A percentile compares a stretch with the other conserved stretches of the same genome.
phyloP scores from a whole-genome alignment of 2,888 invertebrate genomes.

The Ochropleura plecta region DNA sequence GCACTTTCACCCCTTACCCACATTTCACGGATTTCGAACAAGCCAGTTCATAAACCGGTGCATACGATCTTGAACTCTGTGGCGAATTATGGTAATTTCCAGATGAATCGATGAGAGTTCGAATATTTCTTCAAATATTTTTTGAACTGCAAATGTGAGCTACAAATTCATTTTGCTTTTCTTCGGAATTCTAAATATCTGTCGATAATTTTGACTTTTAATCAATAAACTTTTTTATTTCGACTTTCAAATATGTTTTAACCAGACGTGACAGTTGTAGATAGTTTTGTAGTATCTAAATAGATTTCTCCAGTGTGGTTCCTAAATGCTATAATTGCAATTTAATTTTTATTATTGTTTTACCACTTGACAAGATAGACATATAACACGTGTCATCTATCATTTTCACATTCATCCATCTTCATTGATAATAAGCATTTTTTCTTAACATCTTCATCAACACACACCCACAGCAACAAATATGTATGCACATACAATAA shows the following conservation, averaged over 20 bases:
- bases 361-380: not conserved
- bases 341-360: not conserved
- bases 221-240: conserved; percentile 6
- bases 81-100: conserved; percentile 31
- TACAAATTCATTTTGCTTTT: not conserved
- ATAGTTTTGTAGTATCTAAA: too few species aligned
- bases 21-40: conserved; percentile 52
- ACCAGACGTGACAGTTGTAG: not conserved
- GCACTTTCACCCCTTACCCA: conserved; percentile 69
- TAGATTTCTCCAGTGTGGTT: not conserved
- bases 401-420: too few species aligned
- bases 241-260: conserved; percentile 15
- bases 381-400: too few species aligned
- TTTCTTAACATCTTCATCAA: too few species aligned
- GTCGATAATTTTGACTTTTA: not conserved
- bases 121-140: conserved; percentile 6
- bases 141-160: not conserved
- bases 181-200: not conserved
- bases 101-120: not conserved
- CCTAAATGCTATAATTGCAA: not conserved
- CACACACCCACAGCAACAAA: too few species aligned
- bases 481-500: too few species aligned
- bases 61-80: conserved; percentile 56
- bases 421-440: too few species aligned
- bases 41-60: conserved; percentile 47